These are phyloP conservation scores for Anseranas semipalmata DNA, from an alignment of 2,113 vertebrate species.

Conservation along the genomic window DNA sequence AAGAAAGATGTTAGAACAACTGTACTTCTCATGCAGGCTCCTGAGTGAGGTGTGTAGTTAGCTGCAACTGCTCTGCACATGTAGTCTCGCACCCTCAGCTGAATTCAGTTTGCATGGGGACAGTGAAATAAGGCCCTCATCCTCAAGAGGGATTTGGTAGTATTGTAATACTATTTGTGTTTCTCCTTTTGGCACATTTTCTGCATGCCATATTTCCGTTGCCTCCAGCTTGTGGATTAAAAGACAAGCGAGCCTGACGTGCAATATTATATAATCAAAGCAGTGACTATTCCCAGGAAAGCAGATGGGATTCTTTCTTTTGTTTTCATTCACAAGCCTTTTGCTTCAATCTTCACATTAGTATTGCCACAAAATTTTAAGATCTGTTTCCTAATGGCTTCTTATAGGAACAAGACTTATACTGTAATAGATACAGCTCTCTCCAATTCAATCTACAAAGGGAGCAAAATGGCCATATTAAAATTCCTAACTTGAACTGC, in stretches of 20 bases:
- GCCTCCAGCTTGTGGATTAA: not conserved
- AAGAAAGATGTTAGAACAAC: not conserved
- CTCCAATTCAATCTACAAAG: not conserved
- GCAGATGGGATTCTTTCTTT: constrained; percentile 30
- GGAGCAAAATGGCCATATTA: not conserved
- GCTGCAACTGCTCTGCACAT: not conserved
- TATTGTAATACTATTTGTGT: not conserved
- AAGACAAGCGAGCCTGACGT: not conserved
- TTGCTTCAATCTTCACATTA: constrained; percentile 17
- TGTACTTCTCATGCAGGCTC: not conserved
- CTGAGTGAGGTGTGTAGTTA: not conserved
- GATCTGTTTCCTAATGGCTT: constrained; percentile 12
- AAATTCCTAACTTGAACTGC: constrained; percentile 4
- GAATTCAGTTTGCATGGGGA: not conserved
- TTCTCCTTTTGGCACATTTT: not conserved
- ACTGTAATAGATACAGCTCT: not conserved
- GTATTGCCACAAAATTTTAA: not conserved
- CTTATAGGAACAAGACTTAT: not conserved
- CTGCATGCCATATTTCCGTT: not conserved
- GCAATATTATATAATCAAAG: not conserved
- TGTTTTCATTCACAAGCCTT: not conserved
- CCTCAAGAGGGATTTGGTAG: not conserved
- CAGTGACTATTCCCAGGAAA: not conserved
- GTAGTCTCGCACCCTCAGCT: not conserved
- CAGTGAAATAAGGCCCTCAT: not conserved